Evolutionary conservation across 1,140 invertebrate species (phyloP).

Genomic region (Proctacanthus coquilletti): DNA sequence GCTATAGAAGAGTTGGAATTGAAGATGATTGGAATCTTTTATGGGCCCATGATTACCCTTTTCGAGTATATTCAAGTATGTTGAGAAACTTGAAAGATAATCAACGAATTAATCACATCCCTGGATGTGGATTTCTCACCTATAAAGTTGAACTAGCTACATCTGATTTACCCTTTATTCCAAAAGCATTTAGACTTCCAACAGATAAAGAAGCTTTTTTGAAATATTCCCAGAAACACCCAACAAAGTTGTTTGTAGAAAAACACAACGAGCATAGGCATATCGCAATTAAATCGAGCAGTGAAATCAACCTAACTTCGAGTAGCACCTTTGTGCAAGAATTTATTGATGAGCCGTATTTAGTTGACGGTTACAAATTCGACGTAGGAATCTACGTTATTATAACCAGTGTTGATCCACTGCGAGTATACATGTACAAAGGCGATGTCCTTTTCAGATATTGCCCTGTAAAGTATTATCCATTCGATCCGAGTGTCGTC

Average conservation of each 20-base stretch:
- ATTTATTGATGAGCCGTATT: constrained; percentile 66
- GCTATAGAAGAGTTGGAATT: constrained; percentile 42
- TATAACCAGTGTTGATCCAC: constrained; percentile 78
- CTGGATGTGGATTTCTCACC: constrained; percentile 85
- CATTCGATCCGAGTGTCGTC: constrained; percentile 63
- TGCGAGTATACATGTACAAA: constrained; percentile 78
- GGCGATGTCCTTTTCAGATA: constrained; percentile 82
- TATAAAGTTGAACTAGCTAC: constrained; percentile 88
- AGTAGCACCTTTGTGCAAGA: constrained; percentile 80
- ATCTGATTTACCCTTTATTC: constrained; percentile 57
- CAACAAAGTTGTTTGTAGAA: constrained; percentile 66
- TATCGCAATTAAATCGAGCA: constrained; percentile 57
- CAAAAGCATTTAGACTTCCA: constrained; percentile 77
- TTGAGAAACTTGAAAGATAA: constrained; percentile 48
- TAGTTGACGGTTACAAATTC: constrained; percentile 82
- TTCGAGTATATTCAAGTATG: constrained; percentile 38
- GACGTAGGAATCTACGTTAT: constrained; percentile 93
- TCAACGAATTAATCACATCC: constrained; percentile 88
- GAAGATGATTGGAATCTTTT: constrained; percentile 64
- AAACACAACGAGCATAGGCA: constrained; percentile 88
- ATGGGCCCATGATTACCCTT: constrained; percentile 92
- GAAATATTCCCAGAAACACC: constrained; percentile 49
- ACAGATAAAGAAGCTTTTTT: constrained; percentile 55
- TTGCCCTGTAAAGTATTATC: constrained; percentile 82
- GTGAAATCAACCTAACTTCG: constrained; percentile 54